A percentile compares a stretch with the other conserved stretches of the same genome.
These are phyloP conservation scores for Pseudopipra pipra DNA, from an alignment of 2,113 vertebrate genomes.

Conservation along the genomic window DNA sequence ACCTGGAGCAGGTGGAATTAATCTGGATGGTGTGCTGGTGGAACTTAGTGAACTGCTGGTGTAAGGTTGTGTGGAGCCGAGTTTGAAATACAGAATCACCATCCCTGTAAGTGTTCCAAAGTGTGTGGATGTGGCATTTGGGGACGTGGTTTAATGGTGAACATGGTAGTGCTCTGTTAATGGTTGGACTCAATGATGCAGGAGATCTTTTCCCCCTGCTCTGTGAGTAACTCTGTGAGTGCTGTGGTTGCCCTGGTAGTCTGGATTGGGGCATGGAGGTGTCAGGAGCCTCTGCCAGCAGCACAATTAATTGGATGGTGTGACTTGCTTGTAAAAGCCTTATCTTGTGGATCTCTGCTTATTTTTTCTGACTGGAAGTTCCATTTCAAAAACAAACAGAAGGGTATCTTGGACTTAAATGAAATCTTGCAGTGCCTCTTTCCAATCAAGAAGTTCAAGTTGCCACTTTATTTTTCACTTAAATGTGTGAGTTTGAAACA, in stretches of 20 bases:
- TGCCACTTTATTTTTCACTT: background rate
- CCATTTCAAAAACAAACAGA: background rate
- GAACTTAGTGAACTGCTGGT: background rate
- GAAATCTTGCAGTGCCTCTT: background rate
- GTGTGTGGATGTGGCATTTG: background rate
- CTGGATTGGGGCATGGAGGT: background rate
- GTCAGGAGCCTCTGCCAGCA: background rate
- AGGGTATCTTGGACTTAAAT: background rate
- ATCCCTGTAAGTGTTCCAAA: background rate
- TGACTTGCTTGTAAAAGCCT: background rate
- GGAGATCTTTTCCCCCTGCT: background rate
- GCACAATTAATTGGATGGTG: background rate
- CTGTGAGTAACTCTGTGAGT: too few species aligned
- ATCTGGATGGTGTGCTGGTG: background rate
- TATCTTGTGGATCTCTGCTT: too few species aligned
- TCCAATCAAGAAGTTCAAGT: background rate
- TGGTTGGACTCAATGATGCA: background rate
- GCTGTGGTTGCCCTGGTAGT: background rate
- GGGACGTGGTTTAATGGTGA: background rate
- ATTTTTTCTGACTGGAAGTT: background rate
- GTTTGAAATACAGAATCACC: background rate
- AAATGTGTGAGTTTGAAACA: background rate
- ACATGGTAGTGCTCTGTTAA: too few species aligned
- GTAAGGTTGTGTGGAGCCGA: rapidly evolving
- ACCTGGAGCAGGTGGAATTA: background rate